phyloP scores from a whole-genome alignment of 2,888 invertebrate species.

The Caenorhabditis afra region DNA sequence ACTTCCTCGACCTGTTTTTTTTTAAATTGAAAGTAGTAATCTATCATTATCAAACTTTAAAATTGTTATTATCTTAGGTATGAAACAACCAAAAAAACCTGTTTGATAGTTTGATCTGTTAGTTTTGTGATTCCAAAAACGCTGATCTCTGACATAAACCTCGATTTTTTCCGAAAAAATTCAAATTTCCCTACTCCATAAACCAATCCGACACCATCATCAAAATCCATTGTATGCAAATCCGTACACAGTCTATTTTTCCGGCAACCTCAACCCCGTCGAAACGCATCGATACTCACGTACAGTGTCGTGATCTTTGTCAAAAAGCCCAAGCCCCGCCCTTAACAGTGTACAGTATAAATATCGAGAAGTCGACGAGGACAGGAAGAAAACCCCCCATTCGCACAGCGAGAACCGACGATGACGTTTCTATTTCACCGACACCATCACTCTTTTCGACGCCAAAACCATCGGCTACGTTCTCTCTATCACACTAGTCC shows the following conservation, averaged over 20 bases:
- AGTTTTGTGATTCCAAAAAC: too few species aligned
- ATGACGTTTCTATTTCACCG: slow-evolving; percentile 43
- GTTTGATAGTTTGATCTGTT: too few species aligned
- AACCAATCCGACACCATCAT: background rate
- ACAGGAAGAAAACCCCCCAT: background rate
- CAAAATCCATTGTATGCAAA: slow-evolving; percentile 34
- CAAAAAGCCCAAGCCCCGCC: slow-evolving; percentile 36
- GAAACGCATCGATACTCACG: slow-evolving; percentile 22
- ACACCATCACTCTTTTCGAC: slow-evolving; percentile 42
- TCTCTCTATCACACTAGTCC: background rate
- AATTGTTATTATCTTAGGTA: too few species aligned
- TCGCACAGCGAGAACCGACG: too few species aligned
- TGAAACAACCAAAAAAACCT: too few species aligned
- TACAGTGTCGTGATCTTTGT: slow-evolving; percentile 43
- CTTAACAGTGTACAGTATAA: slow-evolving; percentile 47
- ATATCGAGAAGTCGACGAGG: slow-evolving; percentile 26
- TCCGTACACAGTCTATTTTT: slow-evolving; percentile 1
- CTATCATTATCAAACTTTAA: too few species aligned
- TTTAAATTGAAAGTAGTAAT: background rate
- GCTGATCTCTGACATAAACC: too few species aligned
- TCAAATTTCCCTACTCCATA: background rate
- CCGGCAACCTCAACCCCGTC: background rate
- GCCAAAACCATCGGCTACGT: background rate
- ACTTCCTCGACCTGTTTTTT: background rate
- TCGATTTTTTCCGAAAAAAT: too few species aligned